Base-by-base conservation (phyloP, 2,797 vertebrate species). In the Limosa lapponica region DNA sequence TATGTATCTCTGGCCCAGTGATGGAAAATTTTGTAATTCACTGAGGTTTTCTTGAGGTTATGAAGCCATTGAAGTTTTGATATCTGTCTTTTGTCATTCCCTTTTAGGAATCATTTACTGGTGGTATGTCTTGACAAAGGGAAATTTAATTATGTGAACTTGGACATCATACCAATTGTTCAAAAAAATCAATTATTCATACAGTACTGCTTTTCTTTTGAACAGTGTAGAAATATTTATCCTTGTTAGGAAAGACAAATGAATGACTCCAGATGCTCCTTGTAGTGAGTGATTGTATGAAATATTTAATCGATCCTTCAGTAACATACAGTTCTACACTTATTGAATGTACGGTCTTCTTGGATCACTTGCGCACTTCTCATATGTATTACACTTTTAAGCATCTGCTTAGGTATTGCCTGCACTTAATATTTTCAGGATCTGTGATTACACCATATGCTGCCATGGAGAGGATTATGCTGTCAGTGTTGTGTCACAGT, bases 391-490 rank as follows among this genome's bases (percentile, higher is more conserved):
- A 61, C 32, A n/a, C 65, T 92, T 74, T 69, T 65, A 94, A 94
- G 37, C 66, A 87, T 81, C 84, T 95, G 55, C 54, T 84, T 82
- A 51, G 58, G 36, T 93, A 44, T 84, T 79, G 59, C 73, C 64
- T 61, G 28, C 23, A 48, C 51, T 91, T 70, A 52, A 34, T 78
- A 46, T 44, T 95, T 88, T 90, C 80, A 55, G 58, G 24, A 79
- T 75, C 85, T 90, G 65, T 83, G 82, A 86, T 84, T 83, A 44
- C n/a, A 80, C 85, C 62, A 55, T 90, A 66, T 93, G 77, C 95
- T 96, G 67, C 70, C 15, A 55, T 51, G 24, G 62, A 86, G 73
- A 88, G 80, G 70, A 91, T 94, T 94, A 82, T 48, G 22, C 80
- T 94, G 87, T 84, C 88, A 67, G 23, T 34, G 16, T 78, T 77